Conservation (phyloP, 2,888 invertebrate species). For the Tenthredo scrophulariae region DNA sequence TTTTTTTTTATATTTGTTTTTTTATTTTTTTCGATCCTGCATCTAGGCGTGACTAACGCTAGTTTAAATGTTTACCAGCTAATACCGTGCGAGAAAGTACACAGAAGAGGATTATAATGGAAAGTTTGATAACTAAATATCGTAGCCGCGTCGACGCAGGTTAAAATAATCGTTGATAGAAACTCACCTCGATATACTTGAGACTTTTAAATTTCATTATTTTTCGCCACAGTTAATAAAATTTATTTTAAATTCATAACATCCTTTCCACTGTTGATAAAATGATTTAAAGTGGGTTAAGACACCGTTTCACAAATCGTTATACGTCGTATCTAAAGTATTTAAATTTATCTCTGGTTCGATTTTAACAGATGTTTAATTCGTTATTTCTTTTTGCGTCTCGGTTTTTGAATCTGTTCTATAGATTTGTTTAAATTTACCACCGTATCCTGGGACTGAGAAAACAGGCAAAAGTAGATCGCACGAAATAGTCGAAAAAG, state of each 20-base stretch:
- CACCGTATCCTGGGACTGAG: not conserved
- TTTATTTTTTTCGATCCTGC: constrained; percentile 13
- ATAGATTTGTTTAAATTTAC: not conserved
- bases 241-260: too few relatives aligned
- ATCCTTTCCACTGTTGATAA: too few relatives aligned
- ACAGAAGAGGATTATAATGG: not conserved
- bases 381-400: not conserved
- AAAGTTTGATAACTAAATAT: not conserved
- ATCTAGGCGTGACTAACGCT: constrained; percentile 53
- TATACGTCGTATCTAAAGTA: not conserved
- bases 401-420: not conserved
- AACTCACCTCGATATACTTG: not conserved
- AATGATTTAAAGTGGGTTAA: too few relatives aligned
- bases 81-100: not conserved
- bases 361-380: not conserved
- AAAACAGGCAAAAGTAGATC: not conserved
- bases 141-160: too few relatives aligned
- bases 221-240: not conserved
- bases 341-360: not conserved
- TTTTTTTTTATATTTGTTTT: constrained; percentile 11
- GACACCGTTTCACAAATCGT: too few relatives aligned
- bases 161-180: not conserved
- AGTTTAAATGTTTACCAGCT: not conserved
- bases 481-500: not conserved
- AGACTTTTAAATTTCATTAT: not conserved